Evolutionary conservation across 2,797 vertebrate species (phyloP), one percentile per base, ranked within the genome.

Genomic region (Decapterus maruadsi): DNA sequence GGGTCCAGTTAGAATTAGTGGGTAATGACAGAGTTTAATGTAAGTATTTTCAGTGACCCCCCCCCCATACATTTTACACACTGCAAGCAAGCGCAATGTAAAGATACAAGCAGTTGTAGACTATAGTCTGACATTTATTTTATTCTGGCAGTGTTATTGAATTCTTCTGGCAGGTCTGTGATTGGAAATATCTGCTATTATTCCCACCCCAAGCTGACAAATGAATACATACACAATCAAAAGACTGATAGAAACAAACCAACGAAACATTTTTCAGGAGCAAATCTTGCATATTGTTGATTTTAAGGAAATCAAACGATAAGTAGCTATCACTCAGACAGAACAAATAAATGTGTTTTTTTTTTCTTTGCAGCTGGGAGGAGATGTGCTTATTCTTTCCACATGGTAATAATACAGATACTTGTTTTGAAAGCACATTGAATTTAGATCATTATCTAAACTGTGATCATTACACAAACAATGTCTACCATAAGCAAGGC

Each of bases 391-490:
- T 57, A 40, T 55, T 72, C 43, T 64, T 67, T 75, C 55, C 67
- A 63, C 57, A 48, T 42, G 67, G 36, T 59, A 51, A 66, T 51
- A 59, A 34, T 40, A 11, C 59, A 48, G 42, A 72, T 64, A 46
- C n/a, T 61, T 63, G 45, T 71, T 75, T 38, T 43, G 20, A 70
- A 54, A 19, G 59, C 29, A 60, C 51, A 64, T 63, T 50, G 45
- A 58, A 72, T 79, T 75, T 26, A 57, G 48, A 77, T 71, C 8
- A 58, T 77, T 65, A 83, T 69, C 67, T 72, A 54, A 68, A 66
- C 31, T 16, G 20, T 62, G 48, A 71, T 55, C 19, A 68, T 64
- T 31, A 51, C 13, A 50, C 45, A 40, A 54, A 57, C 19, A 58
- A 5, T 9, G 43, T 55, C 19, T 10, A 50, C 12, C 16, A 46